These are phyloP conservation scores for Moxostoma hubbsi DNA, from an alignment of 2,797 vertebrate species.

Conservation along the genomic window DNA sequence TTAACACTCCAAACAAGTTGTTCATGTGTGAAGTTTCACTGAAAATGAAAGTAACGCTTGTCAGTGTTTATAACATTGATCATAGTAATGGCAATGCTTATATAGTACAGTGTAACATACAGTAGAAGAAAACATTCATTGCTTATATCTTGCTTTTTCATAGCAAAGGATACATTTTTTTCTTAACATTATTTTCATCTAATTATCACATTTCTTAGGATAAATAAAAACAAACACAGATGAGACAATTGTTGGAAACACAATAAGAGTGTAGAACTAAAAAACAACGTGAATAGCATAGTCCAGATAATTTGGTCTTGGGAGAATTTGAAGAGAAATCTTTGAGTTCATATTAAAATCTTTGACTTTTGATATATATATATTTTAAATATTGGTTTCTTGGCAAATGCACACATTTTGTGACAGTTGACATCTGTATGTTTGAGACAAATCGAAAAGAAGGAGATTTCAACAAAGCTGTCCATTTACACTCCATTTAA, in stretches of 20 bases:
- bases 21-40: constrained; percentile 31
- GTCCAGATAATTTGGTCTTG: not conserved
- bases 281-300: not conserved
- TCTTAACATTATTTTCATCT: not conserved
- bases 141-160: constrained; percentile 6
- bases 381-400: not conserved
- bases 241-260: too few species aligned
- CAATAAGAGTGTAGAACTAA: not conserved
- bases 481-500: not conserved
- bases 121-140: not conserved
- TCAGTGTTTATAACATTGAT: constrained; percentile 6
- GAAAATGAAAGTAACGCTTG: constrained; percentile 33
- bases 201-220: not conserved
- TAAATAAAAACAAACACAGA: not conserved
- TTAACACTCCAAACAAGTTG: constrained; percentile 27
- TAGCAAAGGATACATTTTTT: not conserved
- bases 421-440: too few species aligned
- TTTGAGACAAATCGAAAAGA: too few species aligned
- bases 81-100: not conserved
- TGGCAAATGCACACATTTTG: not conserved
- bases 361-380: too few species aligned
- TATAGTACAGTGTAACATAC: not conserved
- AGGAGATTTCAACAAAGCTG: not conserved
- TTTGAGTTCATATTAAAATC: too few species aligned
- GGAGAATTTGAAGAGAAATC: not conserved